phyloP scores from a whole-genome alignment of 2,113 vertebrate genomes.

The Pagrus major region DNA sequence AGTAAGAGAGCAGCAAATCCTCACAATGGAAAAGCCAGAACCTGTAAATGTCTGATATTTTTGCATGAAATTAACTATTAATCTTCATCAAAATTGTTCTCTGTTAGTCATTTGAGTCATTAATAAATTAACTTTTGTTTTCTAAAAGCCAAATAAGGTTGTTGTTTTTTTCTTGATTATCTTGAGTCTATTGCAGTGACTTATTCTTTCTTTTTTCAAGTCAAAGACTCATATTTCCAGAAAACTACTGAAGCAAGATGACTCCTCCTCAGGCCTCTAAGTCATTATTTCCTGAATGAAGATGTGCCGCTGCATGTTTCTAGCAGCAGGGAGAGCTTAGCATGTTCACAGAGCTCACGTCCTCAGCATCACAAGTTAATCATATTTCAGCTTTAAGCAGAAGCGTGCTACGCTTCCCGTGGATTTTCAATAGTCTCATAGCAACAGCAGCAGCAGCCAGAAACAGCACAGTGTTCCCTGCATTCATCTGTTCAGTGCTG shows the following conservation, averaged over 20 bases:
- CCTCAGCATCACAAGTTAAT: conserved; percentile 11
- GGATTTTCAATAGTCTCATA: conserved; percentile 38
- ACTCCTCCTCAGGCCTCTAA: neutral
- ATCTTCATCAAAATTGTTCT: neutral
- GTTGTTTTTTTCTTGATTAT: neutral
- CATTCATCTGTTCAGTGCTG: neutral
- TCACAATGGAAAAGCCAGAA: neutral
- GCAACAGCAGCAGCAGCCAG: conserved; percentile 42
- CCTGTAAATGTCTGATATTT: neutral
- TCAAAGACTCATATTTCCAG: neutral
- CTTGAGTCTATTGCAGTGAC: neutral
- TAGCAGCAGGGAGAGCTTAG: neutral
- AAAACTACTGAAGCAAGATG: neutral
- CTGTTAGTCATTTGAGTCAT: no score
- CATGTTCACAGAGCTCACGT: conserved; percentile 3
- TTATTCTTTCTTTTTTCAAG: neutral
- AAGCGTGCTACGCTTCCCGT: conserved; percentile 2
- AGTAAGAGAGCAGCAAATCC: neutral
- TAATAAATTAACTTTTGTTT: no score
- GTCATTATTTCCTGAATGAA: conserved; percentile 14
- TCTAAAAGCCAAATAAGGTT: no score
- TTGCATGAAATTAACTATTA: neutral
- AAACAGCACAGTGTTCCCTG: conserved; percentile 1
- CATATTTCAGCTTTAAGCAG: conserved; percentile 29
- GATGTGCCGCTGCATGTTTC: neutral